Evolutionary conservation across 1,140 invertebrate species (phyloP), one percentile per base, ranked within the genome.

Genomic region (Teleogryllus occipitalis): DNA sequence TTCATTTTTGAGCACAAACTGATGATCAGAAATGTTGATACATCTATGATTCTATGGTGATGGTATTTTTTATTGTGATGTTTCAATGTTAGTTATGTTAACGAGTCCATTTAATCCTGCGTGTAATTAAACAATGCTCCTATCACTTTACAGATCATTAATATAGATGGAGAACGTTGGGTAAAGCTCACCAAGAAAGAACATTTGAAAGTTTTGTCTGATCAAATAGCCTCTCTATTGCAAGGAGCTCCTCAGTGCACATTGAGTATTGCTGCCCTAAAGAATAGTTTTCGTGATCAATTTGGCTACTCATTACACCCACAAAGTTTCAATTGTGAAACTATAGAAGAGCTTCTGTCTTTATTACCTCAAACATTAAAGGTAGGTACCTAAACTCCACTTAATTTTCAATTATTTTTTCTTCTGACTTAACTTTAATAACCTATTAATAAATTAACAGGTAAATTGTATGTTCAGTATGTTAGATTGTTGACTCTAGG

Each of bases 291-390:
- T 82, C 80, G 89, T 7, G 86, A 85, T 82, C 87, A 90, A 82
- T 91, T 88, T 83, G 90, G 90, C 6, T 91, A 90, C 83, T 86
- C 88, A 10, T 82, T 92, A 10, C 88, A 88, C 82, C 90, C 90
- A 0, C 85, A 89, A 79, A 83, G 86, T 6, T 91, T 90, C 82
- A 87, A 87, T 22, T 90, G 89, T 79, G 83, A 84, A 80, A 87
- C 88, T 8, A 82, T 91, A 14, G 83, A 87, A 75, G 87, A 91
- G 78, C 83, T 92, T 4, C 83, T 91, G 78, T 83, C 86, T 47
- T 89, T 89, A 83, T 84, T 92, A 15, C 82, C 84, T 76, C 75
- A 47, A 18, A 18, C 27, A 46, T 6, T 76, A 39, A 22, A 27
- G 47, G 75, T 76, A 76, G 47, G 75, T 76, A 76, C 22, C 65